Base-by-base conservation (phyloP, 2,797 vertebrate genomes). In the Gymnothorax reevesii region DNA sequence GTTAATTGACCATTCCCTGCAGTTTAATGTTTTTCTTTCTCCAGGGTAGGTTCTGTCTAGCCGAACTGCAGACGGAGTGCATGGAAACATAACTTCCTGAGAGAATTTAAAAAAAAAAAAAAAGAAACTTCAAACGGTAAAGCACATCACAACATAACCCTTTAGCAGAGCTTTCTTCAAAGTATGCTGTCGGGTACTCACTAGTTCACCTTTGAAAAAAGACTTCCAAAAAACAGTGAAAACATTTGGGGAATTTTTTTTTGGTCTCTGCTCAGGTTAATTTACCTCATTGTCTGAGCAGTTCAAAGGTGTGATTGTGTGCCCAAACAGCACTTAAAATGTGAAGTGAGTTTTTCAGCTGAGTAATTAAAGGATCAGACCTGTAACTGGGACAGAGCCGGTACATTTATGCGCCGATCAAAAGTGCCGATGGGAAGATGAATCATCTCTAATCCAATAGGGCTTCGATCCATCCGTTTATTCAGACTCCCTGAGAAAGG, bases 361-460 rank as follows among this genome's bases (percentile, higher is more conserved):
- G 59, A 64, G 62, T 64, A 64, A 64, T 17, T 64, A 22, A 4
- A 22, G 62, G 62, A 64, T 64, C 62, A 69, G 25, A 22, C 57
- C 86, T 22, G 25, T 83, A 27, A 62, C 54, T 62, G n/a, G 49
- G 42, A 57, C 64, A 79, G 59, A 9, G 33, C 57, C 62, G 69
- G 60, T 7, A 27, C 64, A 79, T 33, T 55, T 42, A 66, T 87
- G 49, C 77, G 25, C 49, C 55, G 71, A 49, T 85, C 22, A 75
- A 17, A 77, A 25, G 54, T 22, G 22, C 69, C 79, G 33, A 66
- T 87, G 57, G 49, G 9, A 60, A 22, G n/a, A 42, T 15, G 0
- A 59, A 66, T 22, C 9, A 64, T 55, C 69, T 66, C 25, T 87
- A 79, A 84, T 84, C 25, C 33, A 84, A 73, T n/a, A 84, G 80